These are phyloP conservation scores for Neomorphus geoffroyi DNA, from an alignment of 2,797 vertebrate species.

Conservation along the genomic window DNA sequence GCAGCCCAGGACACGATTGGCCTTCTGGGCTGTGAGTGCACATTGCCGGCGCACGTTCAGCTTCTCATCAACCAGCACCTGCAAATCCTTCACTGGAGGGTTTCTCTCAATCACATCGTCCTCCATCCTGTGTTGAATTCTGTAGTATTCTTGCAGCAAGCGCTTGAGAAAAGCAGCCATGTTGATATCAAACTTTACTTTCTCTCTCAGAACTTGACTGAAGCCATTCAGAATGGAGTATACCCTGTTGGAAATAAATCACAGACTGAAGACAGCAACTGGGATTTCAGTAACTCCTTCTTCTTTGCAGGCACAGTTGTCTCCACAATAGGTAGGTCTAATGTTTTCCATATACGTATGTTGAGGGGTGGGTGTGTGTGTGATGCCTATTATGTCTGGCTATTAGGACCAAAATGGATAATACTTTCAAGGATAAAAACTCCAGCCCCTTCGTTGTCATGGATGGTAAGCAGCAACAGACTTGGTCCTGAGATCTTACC, in stretches of 20 bases:
- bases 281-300: constrained; percentile 75
- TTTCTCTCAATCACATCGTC: no score
- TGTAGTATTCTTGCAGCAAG: background rate
- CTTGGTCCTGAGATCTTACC: background rate
- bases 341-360: background rate
- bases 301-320: constrained; percentile 73
- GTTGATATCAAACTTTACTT: background rate
- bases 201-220: constrained; percentile 49
- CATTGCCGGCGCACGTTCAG: no score
- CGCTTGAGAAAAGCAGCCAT: background rate
- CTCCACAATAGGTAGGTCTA: constrained; percentile 70
- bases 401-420: background rate
- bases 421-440: background rate
- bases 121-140: background rate
- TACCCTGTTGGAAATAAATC: constrained; percentile 55
- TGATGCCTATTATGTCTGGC: background rate
- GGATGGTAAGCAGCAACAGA: background rate
- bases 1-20: no score
- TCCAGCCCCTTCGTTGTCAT: background rate
- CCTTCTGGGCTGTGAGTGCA: no score
- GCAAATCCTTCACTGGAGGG: no score
- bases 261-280: constrained; percentile 54
- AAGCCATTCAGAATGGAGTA: constrained; percentile 70
- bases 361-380: background rate
- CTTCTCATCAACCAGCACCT: no score